A percentile compares a stretch with the other conserved stretches of the same genome.
Evolutionary conservation across 2,888 invertebrate genomes (phyloP).

Genomic region (Hybos culiciformis): DNA sequence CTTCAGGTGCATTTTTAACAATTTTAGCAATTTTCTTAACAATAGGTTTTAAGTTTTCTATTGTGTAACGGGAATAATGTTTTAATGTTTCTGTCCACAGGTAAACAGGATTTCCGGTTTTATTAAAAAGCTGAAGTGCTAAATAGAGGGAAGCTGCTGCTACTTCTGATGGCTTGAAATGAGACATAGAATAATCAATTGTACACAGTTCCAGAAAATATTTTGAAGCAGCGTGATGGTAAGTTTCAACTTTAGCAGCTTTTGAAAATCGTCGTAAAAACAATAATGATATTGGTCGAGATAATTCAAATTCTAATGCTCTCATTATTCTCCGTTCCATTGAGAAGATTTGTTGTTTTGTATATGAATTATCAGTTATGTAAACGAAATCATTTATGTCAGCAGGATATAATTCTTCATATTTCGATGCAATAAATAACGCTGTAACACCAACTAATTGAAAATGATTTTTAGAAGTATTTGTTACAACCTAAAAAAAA

Average conservation of each 20-base stretch:
- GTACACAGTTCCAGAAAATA: conserved; percentile 79
- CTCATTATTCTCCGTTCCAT: conserved; percentile 72
- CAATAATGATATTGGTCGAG: conserved; percentile 74
- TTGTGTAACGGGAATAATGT: conserved; percentile 62
- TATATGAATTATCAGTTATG: conserved; percentile 79
- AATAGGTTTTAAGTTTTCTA: conserved; percentile 52
- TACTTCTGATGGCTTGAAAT: conserved; percentile 67
- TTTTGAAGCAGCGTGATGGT: conserved; percentile 69
- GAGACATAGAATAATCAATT: conserved; percentile 65
- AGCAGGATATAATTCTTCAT: conserved; percentile 86
- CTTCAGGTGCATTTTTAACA: conserved; percentile 51
- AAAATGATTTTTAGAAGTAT: conserved; percentile 54
- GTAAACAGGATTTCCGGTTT: conserved; percentile 30
- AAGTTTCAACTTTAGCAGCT: conserved; percentile 44
- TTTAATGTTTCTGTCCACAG: conserved; percentile 62
- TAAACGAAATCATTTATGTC: conserved; percentile 79
- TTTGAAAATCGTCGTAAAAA: conserved; percentile 71
- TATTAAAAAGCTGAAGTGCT: conserved; percentile 28
- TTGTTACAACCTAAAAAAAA: conserved; percentile 42
- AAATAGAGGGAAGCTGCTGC: conserved; percentile 31
- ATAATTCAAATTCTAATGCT: conserved; percentile 65
- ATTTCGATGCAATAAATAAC: conserved; percentile 84
- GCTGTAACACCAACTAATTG: conserved; percentile 84
- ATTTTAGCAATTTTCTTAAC: conserved; percentile 55
- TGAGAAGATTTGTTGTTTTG: conserved; percentile 57